Base-by-base conservation (phyloP, 2,113 vertebrate species). In the Xyrauchen texanus region DNA sequence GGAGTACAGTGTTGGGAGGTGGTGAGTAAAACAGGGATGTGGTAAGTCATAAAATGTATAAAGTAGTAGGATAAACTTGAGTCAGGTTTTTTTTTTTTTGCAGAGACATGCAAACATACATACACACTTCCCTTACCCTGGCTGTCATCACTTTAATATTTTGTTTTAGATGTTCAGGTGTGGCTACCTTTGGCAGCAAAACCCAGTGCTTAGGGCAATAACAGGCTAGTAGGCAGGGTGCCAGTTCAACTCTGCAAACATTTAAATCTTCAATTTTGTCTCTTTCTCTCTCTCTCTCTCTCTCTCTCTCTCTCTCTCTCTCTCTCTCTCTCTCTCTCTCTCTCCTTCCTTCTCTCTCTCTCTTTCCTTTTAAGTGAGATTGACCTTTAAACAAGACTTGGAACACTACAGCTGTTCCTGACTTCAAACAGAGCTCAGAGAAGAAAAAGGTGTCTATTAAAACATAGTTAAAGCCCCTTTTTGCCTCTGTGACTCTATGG, bases 331-430 rank as follows among this genome's bases (percentile, higher is more conserved):
- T n/a, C 87, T 90, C 77, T 90, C 87, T 88, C 79, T 83, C 87
- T 89, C 76, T 79, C 58, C 75, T 47, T 88, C n/a, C n/a, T n/a
- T n/a, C n/a, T n/a, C 87, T 90, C 77, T 90, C 87, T 88, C 79
- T 83, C 87, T 89, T 77, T 79, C 58, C 75, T 47, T 88, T 76
- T 81, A 91, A 91, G 89, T 91, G 87, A 91, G 86, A 86, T 58
- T 93, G 92, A 93, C 92, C 91, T 94, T 92, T 92, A 91, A 92
- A 90, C 91, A 91, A 92, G 92, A 84, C 87, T 90, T 91, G 85
- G 91, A 92, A 91, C 90, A 88, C 87, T 89, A 90, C 92, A 92
- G 90, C 91, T 93, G 91, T 91, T 92, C 88, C 89, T 80, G 82
- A 91, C 91, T 93, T 94, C 92, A 93, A 92, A 91, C 88, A 83